Evolutionary conservation across 2,888 invertebrate genomes (phyloP).

Genomic region (Marasmarcha lunaedactyla): DNA sequence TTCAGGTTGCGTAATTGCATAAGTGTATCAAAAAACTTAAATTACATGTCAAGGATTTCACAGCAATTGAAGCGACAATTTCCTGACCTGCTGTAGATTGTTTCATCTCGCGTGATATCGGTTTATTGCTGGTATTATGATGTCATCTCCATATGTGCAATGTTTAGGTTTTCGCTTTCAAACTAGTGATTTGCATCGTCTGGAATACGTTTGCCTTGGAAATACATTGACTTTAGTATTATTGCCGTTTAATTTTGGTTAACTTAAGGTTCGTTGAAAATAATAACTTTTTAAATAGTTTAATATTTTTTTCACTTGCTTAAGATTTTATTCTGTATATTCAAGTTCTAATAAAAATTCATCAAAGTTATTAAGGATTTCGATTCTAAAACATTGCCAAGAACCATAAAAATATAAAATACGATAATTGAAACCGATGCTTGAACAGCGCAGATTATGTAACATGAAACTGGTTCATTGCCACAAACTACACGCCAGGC

Average conservation of each 20-base stretch:
- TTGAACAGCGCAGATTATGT: background rate
- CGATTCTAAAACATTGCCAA: too few relatives aligned
- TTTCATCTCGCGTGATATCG: slow-evolving; percentile 24
- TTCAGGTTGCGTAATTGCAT: too few relatives aligned
- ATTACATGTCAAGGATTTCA: slow-evolving; percentile 12
- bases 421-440: background rate
- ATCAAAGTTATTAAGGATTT: too few relatives aligned
- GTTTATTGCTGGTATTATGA: slow-evolving; percentile 19
- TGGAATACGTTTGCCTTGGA: too few relatives aligned
- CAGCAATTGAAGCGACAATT: slow-evolving; percentile 10
- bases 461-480: slow-evolving; percentile 1
- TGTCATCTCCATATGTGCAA: slow-evolving; percentile 19
- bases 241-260: too few relatives aligned
- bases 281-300: too few relatives aligned
- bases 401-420: too few relatives aligned
- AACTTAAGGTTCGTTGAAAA: too few relatives aligned
- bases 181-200: background rate
- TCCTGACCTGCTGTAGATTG: slow-evolving; percentile 12
- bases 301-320: too few relatives aligned
- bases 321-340: too few relatives aligned
- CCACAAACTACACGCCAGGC: background rate
- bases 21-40: background rate
- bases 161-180: slow-evolving; percentile 3
- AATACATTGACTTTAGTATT: too few relatives aligned
- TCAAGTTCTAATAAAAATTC: too few relatives aligned